phyloP scores from a whole-genome alignment of 1,140 invertebrate genomes.

The Panulirus ornatus region DNA sequence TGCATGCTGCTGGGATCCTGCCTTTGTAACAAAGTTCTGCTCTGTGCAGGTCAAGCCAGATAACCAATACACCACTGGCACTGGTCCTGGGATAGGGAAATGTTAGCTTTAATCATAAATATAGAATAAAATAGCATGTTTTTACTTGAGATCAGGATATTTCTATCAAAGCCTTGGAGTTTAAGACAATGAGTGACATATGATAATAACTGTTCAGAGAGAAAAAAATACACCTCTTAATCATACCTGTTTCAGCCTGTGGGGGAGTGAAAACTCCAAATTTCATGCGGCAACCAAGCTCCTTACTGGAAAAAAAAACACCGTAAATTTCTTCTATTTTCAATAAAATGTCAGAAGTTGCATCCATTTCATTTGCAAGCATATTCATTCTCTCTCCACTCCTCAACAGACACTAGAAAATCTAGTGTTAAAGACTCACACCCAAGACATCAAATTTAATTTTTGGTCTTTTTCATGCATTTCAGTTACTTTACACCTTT shows the following conservation, averaged over 20 bases:
- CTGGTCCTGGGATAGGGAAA: conserved; percentile 78
- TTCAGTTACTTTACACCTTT: neutral
- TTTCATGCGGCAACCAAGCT: conserved; percentile 93
- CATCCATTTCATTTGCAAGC: neutral
- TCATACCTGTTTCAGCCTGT: conserved; percentile 82
- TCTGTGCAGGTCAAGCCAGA: conserved; percentile 97
- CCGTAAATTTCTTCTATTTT: too few relatives aligned
- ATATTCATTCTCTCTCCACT: neutral
- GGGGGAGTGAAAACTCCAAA: conserved; percentile 94
- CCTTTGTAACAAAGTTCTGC: conserved; percentile 97
- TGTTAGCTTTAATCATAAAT: neutral
- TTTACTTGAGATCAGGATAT: neutral
- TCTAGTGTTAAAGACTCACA: conserved; percentile 3
- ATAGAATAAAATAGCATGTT: neutral
- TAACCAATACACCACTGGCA: conserved; percentile 94
- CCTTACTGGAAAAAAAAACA: conserved; percentile 81
- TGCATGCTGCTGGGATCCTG: conserved; percentile 93
- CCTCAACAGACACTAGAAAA: conserved; percentile 31
- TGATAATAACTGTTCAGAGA: neutral
- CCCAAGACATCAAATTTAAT: neutral
- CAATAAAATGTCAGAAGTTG: too few relatives aligned
- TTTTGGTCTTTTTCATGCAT: neutral
- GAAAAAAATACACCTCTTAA: neutral
- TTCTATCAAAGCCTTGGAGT: neutral
- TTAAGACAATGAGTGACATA: neutral